These are phyloP conservation scores for Acronicta aceris DNA, from an alignment of 2,888 invertebrate genomes.

Conservation along the genomic window DNA sequence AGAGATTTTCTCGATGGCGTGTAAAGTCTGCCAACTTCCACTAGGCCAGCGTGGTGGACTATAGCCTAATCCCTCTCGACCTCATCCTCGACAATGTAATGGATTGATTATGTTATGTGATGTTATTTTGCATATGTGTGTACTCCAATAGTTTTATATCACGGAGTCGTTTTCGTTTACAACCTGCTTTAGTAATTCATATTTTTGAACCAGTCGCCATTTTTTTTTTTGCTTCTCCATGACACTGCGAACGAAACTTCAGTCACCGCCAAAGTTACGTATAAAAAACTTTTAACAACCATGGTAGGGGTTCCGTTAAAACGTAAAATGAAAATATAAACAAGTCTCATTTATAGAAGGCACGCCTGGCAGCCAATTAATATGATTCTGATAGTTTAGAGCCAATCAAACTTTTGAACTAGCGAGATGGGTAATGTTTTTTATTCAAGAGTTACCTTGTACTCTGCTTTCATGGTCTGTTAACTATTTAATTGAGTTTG, in stretches of 20 bases:
- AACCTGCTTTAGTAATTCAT: too few species aligned
- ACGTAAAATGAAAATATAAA: constrained; percentile 60
- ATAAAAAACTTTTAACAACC: constrained; percentile 37
- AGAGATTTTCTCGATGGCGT: too few species aligned
- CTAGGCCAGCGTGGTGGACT: too few species aligned
- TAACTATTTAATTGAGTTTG: constrained; percentile 27
- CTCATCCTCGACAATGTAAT: too few species aligned
- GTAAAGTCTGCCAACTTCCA: too few species aligned
- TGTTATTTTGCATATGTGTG: too few species aligned
- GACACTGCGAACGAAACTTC: constrained; percentile 5
- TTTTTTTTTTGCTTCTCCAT: too few species aligned
- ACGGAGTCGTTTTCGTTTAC: too few species aligned
- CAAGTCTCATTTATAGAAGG: constrained; percentile 58
- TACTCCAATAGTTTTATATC: background rate
- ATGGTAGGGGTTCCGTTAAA: constrained; percentile 30
- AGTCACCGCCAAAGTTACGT: constrained; percentile 9
- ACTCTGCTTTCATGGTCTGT: constrained; percentile 16
- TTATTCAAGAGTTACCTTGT: constrained; percentile 43
- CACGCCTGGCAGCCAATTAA: constrained; percentile 61
- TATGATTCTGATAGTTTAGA: constrained; percentile 73
- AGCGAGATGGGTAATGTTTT: constrained; percentile 60
- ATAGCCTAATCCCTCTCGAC: too few species aligned
- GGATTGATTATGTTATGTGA: too few species aligned
- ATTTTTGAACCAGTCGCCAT: too few species aligned
- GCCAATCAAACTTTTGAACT: constrained; percentile 70